Evolutionary conservation across 2,888 invertebrate genomes (phyloP).

Genomic region (Anticlea derivata): DNA sequence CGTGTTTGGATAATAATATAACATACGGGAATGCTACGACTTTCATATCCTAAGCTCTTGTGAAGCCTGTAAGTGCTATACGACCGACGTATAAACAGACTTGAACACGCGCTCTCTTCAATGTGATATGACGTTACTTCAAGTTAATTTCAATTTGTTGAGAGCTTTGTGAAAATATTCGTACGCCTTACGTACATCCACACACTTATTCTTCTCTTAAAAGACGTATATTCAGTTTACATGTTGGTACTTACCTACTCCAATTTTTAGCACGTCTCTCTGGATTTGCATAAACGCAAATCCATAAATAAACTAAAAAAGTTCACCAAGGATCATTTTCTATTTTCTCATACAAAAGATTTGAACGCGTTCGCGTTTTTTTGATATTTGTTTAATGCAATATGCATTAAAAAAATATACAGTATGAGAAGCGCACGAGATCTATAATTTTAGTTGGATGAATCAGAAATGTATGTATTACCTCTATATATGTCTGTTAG

Average conservation of each 20-base stretch:
- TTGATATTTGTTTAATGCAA: background rate
- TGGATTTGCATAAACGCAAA: too few species aligned
- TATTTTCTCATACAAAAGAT: constrained; percentile 20
- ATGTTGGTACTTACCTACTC: too few species aligned
- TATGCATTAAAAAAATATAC: too few species aligned
- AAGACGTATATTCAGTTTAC: too few species aligned
- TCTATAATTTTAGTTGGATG: too few species aligned
- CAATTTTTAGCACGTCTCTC: too few species aligned
- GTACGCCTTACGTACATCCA: background rate
- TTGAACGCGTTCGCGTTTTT: constrained; percentile 25
- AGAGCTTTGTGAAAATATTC: constrained; percentile 17
- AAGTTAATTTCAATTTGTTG: constrained; percentile 13
- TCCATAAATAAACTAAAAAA: too few species aligned
- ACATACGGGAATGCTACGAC: constrained; percentile 59
- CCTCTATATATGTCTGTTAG: too few species aligned
- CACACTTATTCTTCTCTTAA: background rate
- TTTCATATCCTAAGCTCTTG: constrained; percentile 66
- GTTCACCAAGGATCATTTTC: background rate
- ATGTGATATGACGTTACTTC: constrained; percentile 38
- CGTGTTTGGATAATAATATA: constrained; percentile 75
- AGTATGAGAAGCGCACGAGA: too few species aligned
- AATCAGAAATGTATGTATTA: too few species aligned
- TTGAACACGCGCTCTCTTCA: constrained; percentile 27
- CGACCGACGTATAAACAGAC: constrained; percentile 44
- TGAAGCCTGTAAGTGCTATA: constrained; percentile 48